Evolutionary conservation across 64 coral and sea anemone genomes (phyloP).

Genomic region (Montipora efflorescens): DNA sequence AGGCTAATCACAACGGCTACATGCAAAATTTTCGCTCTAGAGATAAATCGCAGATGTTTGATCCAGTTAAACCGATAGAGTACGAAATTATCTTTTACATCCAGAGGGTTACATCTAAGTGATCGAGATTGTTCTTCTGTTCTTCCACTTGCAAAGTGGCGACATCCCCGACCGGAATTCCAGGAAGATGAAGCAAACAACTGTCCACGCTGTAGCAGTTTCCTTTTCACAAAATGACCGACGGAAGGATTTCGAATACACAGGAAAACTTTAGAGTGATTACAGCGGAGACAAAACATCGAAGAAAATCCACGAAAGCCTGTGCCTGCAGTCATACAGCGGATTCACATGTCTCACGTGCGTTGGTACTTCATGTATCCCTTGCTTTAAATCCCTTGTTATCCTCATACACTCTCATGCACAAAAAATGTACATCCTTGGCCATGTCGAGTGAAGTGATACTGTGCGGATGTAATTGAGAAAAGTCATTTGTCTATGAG

Average conservation of each 20-base stretch:
- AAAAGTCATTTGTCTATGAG: too few species aligned
- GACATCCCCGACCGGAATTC: not conserved
- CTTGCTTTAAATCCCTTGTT: too few species aligned
- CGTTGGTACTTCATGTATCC: too few species aligned
- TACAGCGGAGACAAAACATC: not conserved
- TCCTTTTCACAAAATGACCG: not conserved
- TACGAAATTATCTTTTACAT: not conserved
- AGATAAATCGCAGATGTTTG: slow-evolving; percentile 83
- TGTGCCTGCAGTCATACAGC: too few species aligned
- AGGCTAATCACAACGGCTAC: slow-evolving; percentile 68
- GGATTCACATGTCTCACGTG: too few species aligned
- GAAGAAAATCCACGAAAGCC: too few species aligned
- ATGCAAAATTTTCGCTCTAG: slow-evolving; percentile 83
- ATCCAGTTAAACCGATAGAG: slow-evolving; percentile 82
- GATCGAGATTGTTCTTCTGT: not conserved
- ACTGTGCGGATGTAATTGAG: too few species aligned
- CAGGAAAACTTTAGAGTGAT: not conserved
- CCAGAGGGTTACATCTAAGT: too few species aligned
- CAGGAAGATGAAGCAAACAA: not conserved
- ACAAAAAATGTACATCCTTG: too few species aligned
- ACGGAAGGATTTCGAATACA: not conserved
- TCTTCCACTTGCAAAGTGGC: not conserved
- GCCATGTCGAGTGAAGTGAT: too few species aligned
- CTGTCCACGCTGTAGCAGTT: not conserved
- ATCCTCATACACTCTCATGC: too few species aligned